Evolutionary conservation across 2,797 vertebrate genomes (phyloP).

Genomic region (Allobates femoralis): DNA sequence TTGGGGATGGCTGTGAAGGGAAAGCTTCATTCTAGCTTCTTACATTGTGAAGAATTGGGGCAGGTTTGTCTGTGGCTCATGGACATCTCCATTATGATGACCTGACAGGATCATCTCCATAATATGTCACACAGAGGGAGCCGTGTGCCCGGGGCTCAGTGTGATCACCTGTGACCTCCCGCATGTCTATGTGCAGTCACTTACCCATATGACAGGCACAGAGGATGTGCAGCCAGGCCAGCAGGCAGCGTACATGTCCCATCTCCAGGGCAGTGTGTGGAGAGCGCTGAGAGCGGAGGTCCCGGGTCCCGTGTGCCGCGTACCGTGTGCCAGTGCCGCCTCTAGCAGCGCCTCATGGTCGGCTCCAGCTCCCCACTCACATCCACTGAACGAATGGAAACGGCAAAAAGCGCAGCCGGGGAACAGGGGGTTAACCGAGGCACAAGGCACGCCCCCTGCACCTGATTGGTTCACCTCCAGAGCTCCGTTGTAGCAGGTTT

Average conservation of each 20-base stretch:
- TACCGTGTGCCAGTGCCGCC: slow-evolving; percentile 16
- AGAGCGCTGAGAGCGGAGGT: slow-evolving; percentile 23
- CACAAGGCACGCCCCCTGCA: slow-evolving; percentile 35
- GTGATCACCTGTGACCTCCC: not conserved
- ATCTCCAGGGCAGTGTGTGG: slow-evolving; percentile 76
- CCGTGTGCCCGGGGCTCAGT: too few species aligned
- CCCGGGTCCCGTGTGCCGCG: slow-evolving; percentile 30
- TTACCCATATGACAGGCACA: slow-evolving; percentile 84
- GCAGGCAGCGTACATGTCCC: slow-evolving; percentile 73
- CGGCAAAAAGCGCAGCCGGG: slow-evolving; percentile 26
- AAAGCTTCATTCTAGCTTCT: too few species aligned
- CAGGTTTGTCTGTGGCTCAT: not conserved
- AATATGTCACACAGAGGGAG: too few species aligned
- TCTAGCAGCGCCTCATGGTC: slow-evolving; percentile 52
- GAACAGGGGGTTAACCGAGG: slow-evolving; percentile 51
- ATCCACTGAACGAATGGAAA: slow-evolving; percentile 26
- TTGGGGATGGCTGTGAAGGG: too few species aligned
- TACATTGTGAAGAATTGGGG: too few species aligned
- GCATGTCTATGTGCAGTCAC: slow-evolving; percentile 62
- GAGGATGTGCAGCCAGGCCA: slow-evolving; percentile 79
- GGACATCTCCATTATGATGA: not conserved
- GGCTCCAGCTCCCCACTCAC: slow-evolving; percentile 31
- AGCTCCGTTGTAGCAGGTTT: slow-evolving; percentile 37
- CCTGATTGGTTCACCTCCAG: slow-evolving; percentile 36
- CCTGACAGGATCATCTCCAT: too few species aligned